phyloP scores from a whole-genome alignment of 2,113 vertebrate species.

The Dasyprocta punctata region DNA sequence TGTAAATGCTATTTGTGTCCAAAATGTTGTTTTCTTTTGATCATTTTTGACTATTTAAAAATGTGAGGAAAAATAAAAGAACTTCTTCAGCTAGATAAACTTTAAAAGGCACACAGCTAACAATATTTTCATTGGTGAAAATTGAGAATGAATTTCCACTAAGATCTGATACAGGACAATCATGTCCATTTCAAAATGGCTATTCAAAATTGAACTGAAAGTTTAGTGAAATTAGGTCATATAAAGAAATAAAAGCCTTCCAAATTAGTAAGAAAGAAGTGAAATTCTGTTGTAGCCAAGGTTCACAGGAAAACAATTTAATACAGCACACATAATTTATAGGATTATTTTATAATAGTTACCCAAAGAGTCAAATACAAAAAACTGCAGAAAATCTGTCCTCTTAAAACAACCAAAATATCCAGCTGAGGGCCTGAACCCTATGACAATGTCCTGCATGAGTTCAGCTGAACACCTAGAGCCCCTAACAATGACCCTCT shows the following conservation, averaged over 20 bases:
- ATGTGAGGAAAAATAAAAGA: not conserved
- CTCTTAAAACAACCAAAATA: too few species aligned
- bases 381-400: too few species aligned
- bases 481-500: too few species aligned
- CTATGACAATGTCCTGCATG: too few species aligned
- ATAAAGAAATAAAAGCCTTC: not conserved
- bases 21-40: not conserved
- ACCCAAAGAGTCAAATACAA: too few species aligned
- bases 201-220: not conserved
- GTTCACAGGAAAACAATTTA: too few species aligned
- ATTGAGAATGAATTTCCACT: not conserved
- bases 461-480: too few species aligned
- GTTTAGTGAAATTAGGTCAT: not conserved
- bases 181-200: not conserved
- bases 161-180: not conserved
- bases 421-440: too few species aligned
- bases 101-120: not conserved
- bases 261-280: not conserved
- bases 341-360: too few species aligned
- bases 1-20: not conserved
- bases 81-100: not conserved
- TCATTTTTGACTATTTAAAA: not conserved
- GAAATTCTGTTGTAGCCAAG: not conserved
- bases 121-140: not conserved
- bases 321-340: too few species aligned